Conservation (phyloP, 2,113 vertebrate species). For the Danio rerio region GRCz12tu NC_133177.1:43566501-43567000, state of each 20-base stretch:
- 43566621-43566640: too few species aligned
- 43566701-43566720: neutral
- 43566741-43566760: constrained; percentile 16
- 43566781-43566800: constrained; percentile 58
- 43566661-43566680: too few species aligned
- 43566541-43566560: too few species aligned
- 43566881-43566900: neutral
- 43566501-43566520: too few species aligned
- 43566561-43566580: too few species aligned
- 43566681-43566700: too few species aligned
- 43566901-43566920: constrained; percentile 17
- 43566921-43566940: neutral
- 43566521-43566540: too few species aligned
- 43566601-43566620: too few species aligned
- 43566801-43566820: constrained; percentile 32
- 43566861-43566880: constrained; percentile 42
- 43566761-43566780: constrained; percentile 43
- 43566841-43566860: constrained; percentile 27
- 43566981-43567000: neutral
- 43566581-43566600: too few species aligned
- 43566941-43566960: neutral
- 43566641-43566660: too few species aligned
- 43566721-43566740: constrained; percentile 26
- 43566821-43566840: constrained; percentile 8
- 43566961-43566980: neutral